These are phyloP conservation scores for Atherix ibis DNA, from an alignment of 2,888 invertebrate species.

Conservation along the genomic window DNA sequence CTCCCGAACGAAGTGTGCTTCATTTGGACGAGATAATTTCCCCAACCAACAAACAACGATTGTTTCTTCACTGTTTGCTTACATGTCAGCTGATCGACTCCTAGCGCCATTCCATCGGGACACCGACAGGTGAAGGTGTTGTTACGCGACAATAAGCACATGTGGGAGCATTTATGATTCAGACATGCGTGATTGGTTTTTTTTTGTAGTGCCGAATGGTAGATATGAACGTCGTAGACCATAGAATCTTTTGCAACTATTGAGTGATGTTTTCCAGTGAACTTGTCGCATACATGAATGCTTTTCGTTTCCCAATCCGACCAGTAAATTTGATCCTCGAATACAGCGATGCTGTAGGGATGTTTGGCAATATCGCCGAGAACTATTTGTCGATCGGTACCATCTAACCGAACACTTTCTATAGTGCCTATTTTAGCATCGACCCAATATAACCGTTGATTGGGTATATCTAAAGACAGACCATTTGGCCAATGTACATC, in stretches of 20 bases:
- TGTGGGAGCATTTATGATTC: conserved; percentile 48
- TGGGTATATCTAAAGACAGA: conserved; percentile 64
- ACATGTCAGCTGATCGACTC: conserved; percentile 40
- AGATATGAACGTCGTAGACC: conserved; percentile 47
- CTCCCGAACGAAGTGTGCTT: conserved; percentile 51
- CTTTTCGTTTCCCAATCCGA: conserved; percentile 70
- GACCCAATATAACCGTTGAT: conserved; percentile 72
- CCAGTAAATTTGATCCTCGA: conserved; percentile 81
- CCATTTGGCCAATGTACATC: conserved; percentile 71
- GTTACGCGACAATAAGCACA: conserved; percentile 54
- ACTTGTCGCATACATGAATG: conserved; percentile 62
- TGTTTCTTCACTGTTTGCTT: conserved; percentile 32
- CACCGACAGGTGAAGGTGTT: conserved; percentile 52
- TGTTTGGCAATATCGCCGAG: conserved; percentile 50
- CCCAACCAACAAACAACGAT: conserved; percentile 35
- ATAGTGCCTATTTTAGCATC: conserved; percentile 57
- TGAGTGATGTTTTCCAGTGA: conserved; percentile 47
- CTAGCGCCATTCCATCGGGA: conserved; percentile 50
- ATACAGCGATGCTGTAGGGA: conserved; percentile 72
- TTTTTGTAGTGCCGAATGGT: conserved; percentile 50
- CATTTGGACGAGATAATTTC: conserved; percentile 40
- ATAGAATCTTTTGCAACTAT: conserved; percentile 38
- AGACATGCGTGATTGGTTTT: conserved; percentile 45
- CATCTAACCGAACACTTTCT: conserved; percentile 47
- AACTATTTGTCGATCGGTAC: conserved; percentile 45